phyloP scores from a whole-genome alignment of 2,888 invertebrate genomes.

The Lapara coniferarum region DNA sequence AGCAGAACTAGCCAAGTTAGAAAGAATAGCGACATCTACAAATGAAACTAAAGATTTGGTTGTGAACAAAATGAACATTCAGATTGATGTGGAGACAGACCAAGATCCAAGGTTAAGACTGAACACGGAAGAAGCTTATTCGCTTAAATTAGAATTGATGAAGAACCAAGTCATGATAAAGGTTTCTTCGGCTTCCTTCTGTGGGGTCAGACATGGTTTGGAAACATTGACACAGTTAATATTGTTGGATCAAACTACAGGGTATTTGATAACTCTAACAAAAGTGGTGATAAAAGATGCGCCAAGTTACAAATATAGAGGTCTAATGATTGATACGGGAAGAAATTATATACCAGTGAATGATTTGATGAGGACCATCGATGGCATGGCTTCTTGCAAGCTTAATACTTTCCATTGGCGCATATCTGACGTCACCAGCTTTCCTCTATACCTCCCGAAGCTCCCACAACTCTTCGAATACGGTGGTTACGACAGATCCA shows the following conservation, averaged over 20 bases:
- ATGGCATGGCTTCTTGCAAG: constrained; percentile 94
- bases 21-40: constrained; percentile 57
- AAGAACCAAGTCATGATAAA: constrained; percentile 75
- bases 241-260: constrained; percentile 87
- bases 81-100: constrained; percentile 80
- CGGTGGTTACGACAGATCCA: constrained; percentile 91
- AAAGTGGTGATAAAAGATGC: constrained; percentile 87
- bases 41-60: constrained; percentile 43
- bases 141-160: constrained; percentile 79
- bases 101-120: constrained; percentile 83
- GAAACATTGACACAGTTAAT: constrained; percentile 90
- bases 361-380: constrained; percentile 88
- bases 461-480: constrained; percentile 89
- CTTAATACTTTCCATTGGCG: constrained; percentile 97
- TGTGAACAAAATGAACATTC: constrained; percentile 62
- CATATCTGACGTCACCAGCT: constrained; percentile 93
- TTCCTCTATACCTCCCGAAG: constrained; percentile 89
- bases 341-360: constrained; percentile 92
- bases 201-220: constrained; percentile 89
- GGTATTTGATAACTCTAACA: constrained; percentile 84
- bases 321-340: constrained; percentile 94
- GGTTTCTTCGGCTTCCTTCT: constrained; percentile 85
- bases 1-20: constrained; percentile 71
- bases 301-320: constrained; percentile 90
- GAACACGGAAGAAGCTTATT: constrained; percentile 89